Percentiles rank a stretch among this genome's conserved stretches.
These are phyloP conservation scores for Atopsyche davidsoni DNA, from an alignment of 1,140 invertebrate genomes.

Conservation along the genomic window DNA sequence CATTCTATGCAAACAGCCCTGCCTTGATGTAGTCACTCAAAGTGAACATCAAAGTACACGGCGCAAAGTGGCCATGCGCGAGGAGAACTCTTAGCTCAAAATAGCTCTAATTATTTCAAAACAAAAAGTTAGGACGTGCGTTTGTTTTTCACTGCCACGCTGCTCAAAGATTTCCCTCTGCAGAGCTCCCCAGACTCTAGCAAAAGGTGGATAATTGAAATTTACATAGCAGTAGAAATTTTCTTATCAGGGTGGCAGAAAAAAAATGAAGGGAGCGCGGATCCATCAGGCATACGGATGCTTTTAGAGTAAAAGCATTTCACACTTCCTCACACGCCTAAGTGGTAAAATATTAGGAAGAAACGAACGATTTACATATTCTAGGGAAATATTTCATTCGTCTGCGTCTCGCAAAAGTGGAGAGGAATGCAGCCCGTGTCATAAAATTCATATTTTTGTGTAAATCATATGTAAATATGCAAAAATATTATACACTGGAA, in stretches of 20 bases:
- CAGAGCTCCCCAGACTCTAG: constrained; percentile 1
- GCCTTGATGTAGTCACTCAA: no score
- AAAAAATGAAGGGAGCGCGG: not conserved
- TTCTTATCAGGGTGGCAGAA: constrained; percentile 10
- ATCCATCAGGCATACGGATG: constrained; percentile 5
- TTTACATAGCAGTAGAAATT: constrained; percentile 26
- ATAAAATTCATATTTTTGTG: no score
- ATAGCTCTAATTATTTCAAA: no score
- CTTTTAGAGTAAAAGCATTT: constrained; percentile 30
- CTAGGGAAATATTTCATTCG: constrained; percentile 15
- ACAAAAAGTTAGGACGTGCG: no score
- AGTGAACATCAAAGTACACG: constrained; percentile 1
- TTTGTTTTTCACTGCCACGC: no score
- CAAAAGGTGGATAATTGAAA: constrained; percentile 24
- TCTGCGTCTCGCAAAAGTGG: no score
- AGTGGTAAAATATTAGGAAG: constrained; percentile 29
- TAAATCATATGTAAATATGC: not conserved
- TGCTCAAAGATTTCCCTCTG: constrained; percentile 7
- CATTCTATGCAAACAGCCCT: no score
- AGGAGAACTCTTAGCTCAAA: no score
- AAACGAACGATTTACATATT: constrained; percentile 28
- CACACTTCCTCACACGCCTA: constrained; percentile 19
- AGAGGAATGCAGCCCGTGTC: no score
- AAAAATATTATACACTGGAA: not conserved
- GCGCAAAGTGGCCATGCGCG: constrained; percentile 2